Percentiles rank a stretch among this genome's conserved stretches.
These are phyloP conservation scores for Argyresthia goedartella DNA, from an alignment of 2,888 invertebrate genomes.

Conservation along the genomic window DNA sequence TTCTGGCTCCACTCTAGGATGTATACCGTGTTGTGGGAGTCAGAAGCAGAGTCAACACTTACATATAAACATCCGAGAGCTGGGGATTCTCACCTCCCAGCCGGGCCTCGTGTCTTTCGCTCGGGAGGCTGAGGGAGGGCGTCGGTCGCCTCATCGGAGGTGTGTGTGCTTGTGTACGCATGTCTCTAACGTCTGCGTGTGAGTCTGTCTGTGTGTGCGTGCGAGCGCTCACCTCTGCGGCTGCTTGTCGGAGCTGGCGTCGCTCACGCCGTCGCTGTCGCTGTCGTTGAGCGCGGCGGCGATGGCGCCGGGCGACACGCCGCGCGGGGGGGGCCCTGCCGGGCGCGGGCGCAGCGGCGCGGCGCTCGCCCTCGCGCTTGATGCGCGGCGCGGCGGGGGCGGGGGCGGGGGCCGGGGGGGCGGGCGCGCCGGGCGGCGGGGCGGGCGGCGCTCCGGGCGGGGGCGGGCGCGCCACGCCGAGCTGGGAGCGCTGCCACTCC, in stretches of 20 bases:
- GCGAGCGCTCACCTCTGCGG: conserved; percentile 33
- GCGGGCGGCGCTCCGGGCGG: conserved; percentile 39
- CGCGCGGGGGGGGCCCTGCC: conserved; percentile 75
- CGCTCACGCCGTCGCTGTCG: conserved; percentile 33
- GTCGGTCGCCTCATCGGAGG: too few species aligned
- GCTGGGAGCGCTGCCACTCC: conserved; percentile 68
- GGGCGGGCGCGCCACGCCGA: conserved; percentile 30
- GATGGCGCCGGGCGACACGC: conserved; percentile 58
- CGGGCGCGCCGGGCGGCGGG: too few species aligned
- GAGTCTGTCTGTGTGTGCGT: too few species aligned
- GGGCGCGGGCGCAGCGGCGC: conserved; percentile 19
- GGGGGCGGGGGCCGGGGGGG: too few species aligned
- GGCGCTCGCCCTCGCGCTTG: conserved; percentile 35
- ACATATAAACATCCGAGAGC: too few species aligned
- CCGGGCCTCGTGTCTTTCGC: too few species aligned
- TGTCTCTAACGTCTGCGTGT: background rate
- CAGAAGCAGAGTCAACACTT: too few species aligned
- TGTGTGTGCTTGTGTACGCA: too few species aligned
- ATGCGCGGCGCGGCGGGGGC: conserved; percentile 39
- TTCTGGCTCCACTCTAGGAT: too few species aligned
- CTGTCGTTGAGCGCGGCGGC: conserved; percentile 38
- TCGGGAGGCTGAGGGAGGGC: too few species aligned
- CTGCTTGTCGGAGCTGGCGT: conserved; percentile 32
- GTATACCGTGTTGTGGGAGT: too few species aligned
- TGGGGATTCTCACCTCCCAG: too few species aligned